These are phyloP conservation scores for Oxystoma pomonae DNA, from an alignment of 2,888 invertebrate species.

Conservation along the genomic window DNA sequence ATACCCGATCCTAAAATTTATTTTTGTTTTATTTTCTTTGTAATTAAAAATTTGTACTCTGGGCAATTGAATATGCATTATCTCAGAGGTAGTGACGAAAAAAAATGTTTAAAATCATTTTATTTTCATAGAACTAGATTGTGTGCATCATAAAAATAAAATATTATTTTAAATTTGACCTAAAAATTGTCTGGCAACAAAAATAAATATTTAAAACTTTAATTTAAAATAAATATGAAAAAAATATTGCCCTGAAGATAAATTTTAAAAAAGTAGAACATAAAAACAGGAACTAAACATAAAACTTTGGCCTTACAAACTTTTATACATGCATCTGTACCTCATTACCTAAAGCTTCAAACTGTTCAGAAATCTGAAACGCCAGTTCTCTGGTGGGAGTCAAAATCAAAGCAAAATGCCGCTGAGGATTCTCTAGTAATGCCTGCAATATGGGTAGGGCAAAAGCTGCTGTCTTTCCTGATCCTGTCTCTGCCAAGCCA, in stretches of 20 bases:
- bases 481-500: conserved; percentile 77
- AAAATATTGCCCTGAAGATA: too few species aligned
- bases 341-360: conserved; percentile 86
- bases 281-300: too few species aligned
- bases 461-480: conserved; percentile 97
- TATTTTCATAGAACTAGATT: background rate
- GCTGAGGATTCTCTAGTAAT: conserved; percentile 84
- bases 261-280: too few species aligned
- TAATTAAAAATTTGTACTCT: background rate
- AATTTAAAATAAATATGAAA: background rate
- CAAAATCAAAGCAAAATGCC: conserved; percentile 88
- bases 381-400: conserved; percentile 98
- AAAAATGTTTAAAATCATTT: conserved; percentile 1
- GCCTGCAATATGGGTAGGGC: conserved; percentile 93
- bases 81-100: conserved; percentile 46
- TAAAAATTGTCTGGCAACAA: background rate
- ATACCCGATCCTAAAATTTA: conserved; percentile 67
- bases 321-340: too few species aligned
- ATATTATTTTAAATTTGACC: background rate
- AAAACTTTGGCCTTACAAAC: too few species aligned
- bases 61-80: background rate
- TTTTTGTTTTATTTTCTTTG: background rate
- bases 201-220: background rate
- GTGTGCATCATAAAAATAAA: conserved; percentile 9
- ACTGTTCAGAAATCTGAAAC: conserved; percentile 97